Evolutionary conservation across 2,113 vertebrate genomes (phyloP), one percentile per base, ranked within the genome.

Genomic region (Cynocephalus volans): DNA sequence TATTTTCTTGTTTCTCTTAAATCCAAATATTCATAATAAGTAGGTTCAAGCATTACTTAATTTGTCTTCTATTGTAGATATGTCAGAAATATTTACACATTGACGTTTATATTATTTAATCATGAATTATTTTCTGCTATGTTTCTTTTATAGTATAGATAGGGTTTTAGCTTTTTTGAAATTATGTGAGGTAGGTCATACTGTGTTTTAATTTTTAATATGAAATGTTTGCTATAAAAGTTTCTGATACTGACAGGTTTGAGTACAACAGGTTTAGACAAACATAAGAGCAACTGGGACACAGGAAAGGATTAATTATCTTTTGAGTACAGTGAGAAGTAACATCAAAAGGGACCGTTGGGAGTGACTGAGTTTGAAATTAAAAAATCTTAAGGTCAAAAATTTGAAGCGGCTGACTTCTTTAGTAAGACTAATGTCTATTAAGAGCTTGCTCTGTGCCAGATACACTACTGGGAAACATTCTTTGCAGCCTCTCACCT

Each of bases 1-100:
- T 73, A 28, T 80, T 85, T 88, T 94, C 54, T 24, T 94, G 50
- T 82, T 89, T 82, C 54, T 92, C 45, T 88, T 17, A 70, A 76
- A 31, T 76, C 18, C 31, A 62, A 89, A 82, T 88, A 41, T 4
- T 81, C 58, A 88, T 76, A 28, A 67, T 48, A 86, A 70, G 45
- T 62, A 48, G 28, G 1, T 92, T n/a, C 50, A 64, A 36, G 14
- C 76, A 62, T 65, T n/a, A 26, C 11, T 72, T 76, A 26, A 28
- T 83, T 56, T 86, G 56, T 75, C 45, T 80, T 94, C 54, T 72
- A 77, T 54, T 54, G 45, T 64, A 21, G 33, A 33, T 80, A 28
- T 69, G 21, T 62, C 65, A 86, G 73, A 95, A 83, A 54, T 76
- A 90, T 23, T 56, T 89, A 45, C n/a, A 58, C 56, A 21, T 36